A percentile compares a stretch with the other conserved stretches of the same genome.
phyloP scores from a whole-genome alignment of 2,888 invertebrate genomes.

The Latrodectus elegans region DNA sequence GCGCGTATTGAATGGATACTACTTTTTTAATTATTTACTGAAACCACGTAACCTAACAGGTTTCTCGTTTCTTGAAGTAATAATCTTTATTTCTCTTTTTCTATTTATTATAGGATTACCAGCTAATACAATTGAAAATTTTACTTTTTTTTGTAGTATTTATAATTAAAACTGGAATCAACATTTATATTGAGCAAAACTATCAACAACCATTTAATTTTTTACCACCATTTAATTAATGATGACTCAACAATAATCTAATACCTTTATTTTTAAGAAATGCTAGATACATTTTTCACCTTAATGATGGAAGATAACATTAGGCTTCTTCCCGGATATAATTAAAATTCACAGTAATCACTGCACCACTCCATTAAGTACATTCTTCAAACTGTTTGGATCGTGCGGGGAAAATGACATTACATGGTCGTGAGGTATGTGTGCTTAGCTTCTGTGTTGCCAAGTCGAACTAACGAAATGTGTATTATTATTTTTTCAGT shows the following conservation, averaged over 20 bases:
- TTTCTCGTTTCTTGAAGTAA: too few species aligned
- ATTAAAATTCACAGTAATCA: constrained; percentile 68
- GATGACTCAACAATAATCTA: constrained; percentile 45
- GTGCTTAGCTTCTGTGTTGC: constrained; percentile 23
- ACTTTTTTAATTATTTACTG: too few species aligned
- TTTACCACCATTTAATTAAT: constrained; percentile 51
- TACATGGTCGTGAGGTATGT: constrained; percentile 12
- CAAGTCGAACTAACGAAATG: not conserved
- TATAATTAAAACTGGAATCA: constrained; percentile 38
- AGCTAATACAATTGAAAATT: not conserved
- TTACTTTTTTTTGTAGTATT: not conserved
- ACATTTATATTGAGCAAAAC: constrained; percentile 23
- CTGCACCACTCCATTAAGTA: constrained; percentile 53
- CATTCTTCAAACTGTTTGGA: constrained; percentile 18
- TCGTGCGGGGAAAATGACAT: constrained; percentile 41
- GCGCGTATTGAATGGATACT: too few species aligned
- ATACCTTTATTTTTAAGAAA: not conserved
- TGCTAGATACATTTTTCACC: constrained; percentile 33
- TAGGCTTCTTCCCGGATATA: constrained; percentile 47
- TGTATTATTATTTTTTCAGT: not conserved
- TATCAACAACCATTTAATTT: constrained; percentile 4
- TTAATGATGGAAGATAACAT: constrained; percentile 57
- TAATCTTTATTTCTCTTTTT: not conserved
- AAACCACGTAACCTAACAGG: too few species aligned
- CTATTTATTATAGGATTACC: not conserved